These are phyloP conservation scores for Caenorhabditis macrosperma DNA, from an alignment of 2,888 invertebrate genomes.

Conservation along the genomic window DNA sequence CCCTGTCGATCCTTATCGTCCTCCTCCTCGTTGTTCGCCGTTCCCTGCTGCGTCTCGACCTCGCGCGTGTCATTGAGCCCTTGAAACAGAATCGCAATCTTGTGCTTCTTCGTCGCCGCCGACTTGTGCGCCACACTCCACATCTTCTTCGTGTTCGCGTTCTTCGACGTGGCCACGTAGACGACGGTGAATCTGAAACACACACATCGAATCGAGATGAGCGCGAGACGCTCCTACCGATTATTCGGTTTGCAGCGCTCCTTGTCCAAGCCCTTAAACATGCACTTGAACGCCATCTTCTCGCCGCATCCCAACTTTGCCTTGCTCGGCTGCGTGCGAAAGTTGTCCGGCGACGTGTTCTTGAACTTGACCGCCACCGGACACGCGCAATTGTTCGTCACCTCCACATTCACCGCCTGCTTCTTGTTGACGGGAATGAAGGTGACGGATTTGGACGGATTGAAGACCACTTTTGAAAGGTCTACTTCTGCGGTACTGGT, in stretches of 20 bases:
- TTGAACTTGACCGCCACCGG: slow-evolving; percentile 32
- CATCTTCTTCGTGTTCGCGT: slow-evolving; percentile 4
- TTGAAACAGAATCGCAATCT: slow-evolving; percentile 2
- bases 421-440: slow-evolving; percentile 20
- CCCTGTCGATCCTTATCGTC: slow-evolving; percentile 45
- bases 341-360: slow-evolving; percentile 10
- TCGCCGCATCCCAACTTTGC: background rate
- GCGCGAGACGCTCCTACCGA: background rate
- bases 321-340: background rate
- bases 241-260: too few relatives aligned
- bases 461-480: slow-evolving; percentile 32
- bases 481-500: slow-evolving; percentile 4
- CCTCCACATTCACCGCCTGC: slow-evolving; percentile 13
- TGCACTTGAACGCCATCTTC: slow-evolving; percentile 10
- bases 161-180: slow-evolving; percentile 9
- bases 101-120: slow-evolving; percentile 4
- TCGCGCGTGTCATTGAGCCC: slow-evolving; percentile 30
- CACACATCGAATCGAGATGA: too few relatives aligned
- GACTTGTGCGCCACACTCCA: too few relatives aligned
- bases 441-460: slow-evolving; percentile 39
- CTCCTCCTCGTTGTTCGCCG: slow-evolving; percentile 18
- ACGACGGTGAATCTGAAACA: slow-evolving; percentile 30
- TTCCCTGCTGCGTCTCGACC: slow-evolving; percentile 23
- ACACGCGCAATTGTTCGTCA: slow-evolving; percentile 17
- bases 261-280: slow-evolving; percentile 17